Percentiles rank a stretch among this genome's conserved stretches.
Evolutionary conservation across 2,797 vertebrate species (phyloP).

Genomic region (Hypotaenidia philippensis): DNA sequence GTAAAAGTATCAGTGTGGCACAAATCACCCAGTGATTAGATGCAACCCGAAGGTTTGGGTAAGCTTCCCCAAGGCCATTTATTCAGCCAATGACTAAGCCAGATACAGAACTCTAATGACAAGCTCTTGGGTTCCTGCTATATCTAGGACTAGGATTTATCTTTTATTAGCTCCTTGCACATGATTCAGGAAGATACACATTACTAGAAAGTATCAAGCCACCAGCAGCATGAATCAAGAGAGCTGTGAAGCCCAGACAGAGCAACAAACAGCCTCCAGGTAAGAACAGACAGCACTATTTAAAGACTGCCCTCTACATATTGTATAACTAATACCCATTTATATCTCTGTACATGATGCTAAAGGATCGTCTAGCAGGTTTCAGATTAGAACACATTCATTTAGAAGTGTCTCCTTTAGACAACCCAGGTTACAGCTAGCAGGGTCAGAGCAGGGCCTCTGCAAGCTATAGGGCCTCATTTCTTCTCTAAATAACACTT

Average conservation of each 20-base stretch:
- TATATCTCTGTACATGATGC: neutral
- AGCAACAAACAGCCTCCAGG: neutral
- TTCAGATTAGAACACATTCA: neutral
- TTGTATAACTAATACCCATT: neutral
- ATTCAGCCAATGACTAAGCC: neutral
- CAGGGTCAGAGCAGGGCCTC: neutral
- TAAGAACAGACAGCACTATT: neutral
- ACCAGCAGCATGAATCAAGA: neutral
- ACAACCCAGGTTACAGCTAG: neutral
- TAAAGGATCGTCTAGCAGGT: neutral
- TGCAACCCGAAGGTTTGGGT: neutral
- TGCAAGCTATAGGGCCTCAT: neutral
- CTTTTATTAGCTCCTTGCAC: neutral
- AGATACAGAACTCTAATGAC: neutral
- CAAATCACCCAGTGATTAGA: neutral
- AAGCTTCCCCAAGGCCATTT: neutral
- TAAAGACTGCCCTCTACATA: neutral
- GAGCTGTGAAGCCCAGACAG: neutral
- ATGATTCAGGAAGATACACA: neutral
- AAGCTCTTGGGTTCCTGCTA: neutral
- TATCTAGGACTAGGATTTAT: neutral
- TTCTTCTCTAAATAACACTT: neutral
- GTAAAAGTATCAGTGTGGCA: neutral
- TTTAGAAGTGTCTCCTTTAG: neutral
- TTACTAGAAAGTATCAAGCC: neutral